Conservation (phyloP, 2,888 invertebrate genomes). For the Escarpia spicata region DNA sequence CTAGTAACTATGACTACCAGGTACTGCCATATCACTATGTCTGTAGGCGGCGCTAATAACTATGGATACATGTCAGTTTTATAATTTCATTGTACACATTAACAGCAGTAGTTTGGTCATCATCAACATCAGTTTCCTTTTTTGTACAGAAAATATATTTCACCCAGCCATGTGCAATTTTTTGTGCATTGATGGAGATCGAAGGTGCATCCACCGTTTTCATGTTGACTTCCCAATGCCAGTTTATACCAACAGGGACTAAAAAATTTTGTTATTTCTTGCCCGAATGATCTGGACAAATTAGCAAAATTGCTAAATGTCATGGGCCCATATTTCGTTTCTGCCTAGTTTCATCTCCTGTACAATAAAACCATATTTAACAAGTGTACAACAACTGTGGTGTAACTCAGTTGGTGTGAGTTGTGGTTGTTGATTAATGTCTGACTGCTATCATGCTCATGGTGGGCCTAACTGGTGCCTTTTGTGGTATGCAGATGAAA, state of each 20-base stretch:
- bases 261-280: neutral
- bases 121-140: neutral
- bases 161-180: neutral
- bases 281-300: neutral
- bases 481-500: conserved; percentile 29
- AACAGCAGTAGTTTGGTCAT: neutral
- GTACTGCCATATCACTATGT: too few relatives aligned
- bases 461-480: neutral
- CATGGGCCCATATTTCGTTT: neutral
- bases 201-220: neutral
- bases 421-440: neutral
- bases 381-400: too few relatives aligned
- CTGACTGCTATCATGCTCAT: neutral
- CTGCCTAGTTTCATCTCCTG: neutral
- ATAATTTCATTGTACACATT: neutral
- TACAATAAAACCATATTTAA: too few relatives aligned
- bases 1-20: too few relatives aligned
- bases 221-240: neutral
- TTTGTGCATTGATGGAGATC: neutral
- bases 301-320: neutral
- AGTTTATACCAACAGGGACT: neutral
- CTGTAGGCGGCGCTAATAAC: too few relatives aligned
- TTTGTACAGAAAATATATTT: neutral
- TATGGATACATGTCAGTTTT: neutral
- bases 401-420: too few relatives aligned